Percentiles rank a stretch among this genome's conserved stretches.
Conservation (phyloP, 2,797 vertebrate species). For the Chaunax sp. region DNA sequence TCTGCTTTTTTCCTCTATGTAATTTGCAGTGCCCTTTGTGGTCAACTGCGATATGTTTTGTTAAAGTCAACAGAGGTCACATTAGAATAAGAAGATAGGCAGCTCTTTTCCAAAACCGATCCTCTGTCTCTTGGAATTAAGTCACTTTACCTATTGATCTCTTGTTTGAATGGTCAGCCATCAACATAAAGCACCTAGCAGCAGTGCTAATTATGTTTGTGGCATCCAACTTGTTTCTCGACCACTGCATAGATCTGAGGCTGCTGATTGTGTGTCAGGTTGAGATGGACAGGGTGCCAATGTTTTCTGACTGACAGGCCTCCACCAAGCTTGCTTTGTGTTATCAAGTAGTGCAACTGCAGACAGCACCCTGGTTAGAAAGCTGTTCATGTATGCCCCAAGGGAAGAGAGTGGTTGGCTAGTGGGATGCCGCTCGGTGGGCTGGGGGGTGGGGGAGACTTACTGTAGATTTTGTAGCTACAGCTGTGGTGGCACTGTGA, state of each 20-base stretch:
- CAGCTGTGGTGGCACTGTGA: constrained; percentile 70
- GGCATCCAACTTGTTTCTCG: constrained; percentile 41
- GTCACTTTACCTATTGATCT: constrained; percentile 18
- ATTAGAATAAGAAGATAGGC: constrained; percentile 29
- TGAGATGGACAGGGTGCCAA: constrained; percentile 48
- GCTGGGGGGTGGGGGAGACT: constrained; percentile 32
- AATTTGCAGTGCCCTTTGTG: constrained; percentile 2
- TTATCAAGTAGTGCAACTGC: constrained; percentile 46
- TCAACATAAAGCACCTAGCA: constrained; percentile 8
- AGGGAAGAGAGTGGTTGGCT: not conserved
- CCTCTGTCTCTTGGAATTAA: not conserved
- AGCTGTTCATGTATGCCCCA: constrained; percentile 60
- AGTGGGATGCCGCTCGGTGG: not conserved
- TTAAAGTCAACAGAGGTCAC: constrained; percentile 28
- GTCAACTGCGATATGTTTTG: constrained; percentile 18
- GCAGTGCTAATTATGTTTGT: constrained; percentile 8
- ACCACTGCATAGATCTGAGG: constrained; percentile 49
- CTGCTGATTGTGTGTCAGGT: constrained; percentile 58
- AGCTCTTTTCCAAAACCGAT: constrained; percentile 3
- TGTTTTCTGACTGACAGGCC: constrained; percentile 47
- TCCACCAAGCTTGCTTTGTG: constrained; percentile 27
- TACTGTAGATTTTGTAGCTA: constrained; percentile 72
- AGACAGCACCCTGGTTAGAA: constrained; percentile 50
- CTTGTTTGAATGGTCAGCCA: constrained; percentile 6
- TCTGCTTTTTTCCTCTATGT: constrained; percentile 23